Base-by-base conservation (phyloP, 2,888 invertebrate genomes). In the Eupithecia tripunctaria region DNA sequence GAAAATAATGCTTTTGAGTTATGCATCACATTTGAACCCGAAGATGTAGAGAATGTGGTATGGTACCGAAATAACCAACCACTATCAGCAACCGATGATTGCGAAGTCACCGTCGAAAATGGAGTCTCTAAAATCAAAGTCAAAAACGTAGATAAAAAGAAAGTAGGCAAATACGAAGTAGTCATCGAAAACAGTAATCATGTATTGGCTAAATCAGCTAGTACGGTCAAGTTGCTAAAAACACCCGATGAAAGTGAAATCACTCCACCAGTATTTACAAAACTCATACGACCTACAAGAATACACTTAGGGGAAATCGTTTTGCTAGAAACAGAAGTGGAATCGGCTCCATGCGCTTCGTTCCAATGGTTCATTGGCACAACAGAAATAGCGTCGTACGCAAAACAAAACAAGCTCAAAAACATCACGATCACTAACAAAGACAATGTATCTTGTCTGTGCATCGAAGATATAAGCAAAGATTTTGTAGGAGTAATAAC, bases 81-180 rank as follows among this genome's bases (percentile, higher is more conserved):
- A 85, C 95, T 98, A 59, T 92, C 95, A 82, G 93, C 96, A 64
- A 95, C 95, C 80, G 95, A 96, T 67, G 96, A 96, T 78, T 95
- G 95, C 74, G 87, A 91, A 51, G 96, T 97, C 68, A 90, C 91
- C 8, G 95, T 94, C 27, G 95, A 95, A 77, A 95, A 96, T 74
- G 96, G 95, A 64, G 95, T 93, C 76, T 97, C 97, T 0, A 95
- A 91, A 62, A 91, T 98, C 36, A 95, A 90, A 79, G 95, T 98
- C 74, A 92, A 95, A 51, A 96, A 97, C 78, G 95, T 96, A 81
- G 96, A 96, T 62, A 96, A 96, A 86, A 96, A 96, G 84, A 97
- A 97, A 85, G 95, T 96, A 74, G 99, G 99, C 38, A 98, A 98
- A 89, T 99, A 98, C 89, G 98, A 98, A 94, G 96, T 98, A 18